Base-by-base conservation (phyloP, 2,888 invertebrate species). In the Ryuthela nishihirai region DNA sequence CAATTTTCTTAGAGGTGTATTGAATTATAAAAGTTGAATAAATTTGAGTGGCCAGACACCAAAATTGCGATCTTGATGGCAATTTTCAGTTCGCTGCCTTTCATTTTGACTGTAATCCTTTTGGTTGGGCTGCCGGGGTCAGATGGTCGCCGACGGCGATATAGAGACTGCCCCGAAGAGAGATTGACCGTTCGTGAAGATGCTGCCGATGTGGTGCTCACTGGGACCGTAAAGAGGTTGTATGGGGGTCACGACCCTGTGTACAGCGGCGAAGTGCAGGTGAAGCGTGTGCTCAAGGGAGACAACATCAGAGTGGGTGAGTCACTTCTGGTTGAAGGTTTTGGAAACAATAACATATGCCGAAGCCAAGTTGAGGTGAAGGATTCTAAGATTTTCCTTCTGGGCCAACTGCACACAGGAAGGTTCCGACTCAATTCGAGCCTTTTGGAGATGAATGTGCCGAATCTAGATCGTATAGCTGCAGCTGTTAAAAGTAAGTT, bases 131-230 rank as follows among this genome's bases (percentile, higher is more conserved):
- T 1, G 5, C 15, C 7, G 4, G 12, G 17, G n/a, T 45, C 5
- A 3, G 52, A 41, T 4, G 18, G 43, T 15, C 53, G 61, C n/a
- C 36, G 54, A 12, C 23, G 55, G 6, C 39, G 42, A 21, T 46
- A 34, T 38, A 10, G 49, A 18, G 53, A 54, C 15, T 62, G 62
- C 23, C 47, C 46, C 3, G 50, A 58, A 21, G 56, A 56, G n/a
- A 44, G 58, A 24, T 39, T 56, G 15, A 54, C 53, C 24, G 12
- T 62, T 3, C 44, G 62, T 9, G 58, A 62, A 45, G 23, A 20
- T 23, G 21, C 32, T 23, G 53, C 62, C 23, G 63, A 63, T 34
- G 65, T 34, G 68, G 66, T 46, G 68, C 67, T 67, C 70, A 67
- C 12, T 49, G 65, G 64, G 20, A 58, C 49, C 23, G 52, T 66